These are phyloP conservation scores for Proterorhinus semilunaris DNA, from an alignment of 2,113 vertebrate genomes.

Conservation along the genomic window DNA sequence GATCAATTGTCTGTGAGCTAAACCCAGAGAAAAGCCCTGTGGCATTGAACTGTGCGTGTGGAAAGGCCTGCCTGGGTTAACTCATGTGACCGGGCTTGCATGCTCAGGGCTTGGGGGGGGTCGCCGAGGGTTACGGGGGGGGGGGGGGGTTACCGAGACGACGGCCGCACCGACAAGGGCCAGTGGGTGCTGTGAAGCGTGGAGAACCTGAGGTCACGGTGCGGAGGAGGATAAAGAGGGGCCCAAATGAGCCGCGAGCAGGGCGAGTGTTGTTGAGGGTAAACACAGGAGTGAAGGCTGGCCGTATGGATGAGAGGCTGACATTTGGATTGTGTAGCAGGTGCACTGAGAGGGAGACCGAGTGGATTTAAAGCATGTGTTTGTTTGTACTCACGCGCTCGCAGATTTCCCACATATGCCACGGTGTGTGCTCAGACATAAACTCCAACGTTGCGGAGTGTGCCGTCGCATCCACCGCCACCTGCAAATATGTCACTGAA, in stretches of 20 bases:
- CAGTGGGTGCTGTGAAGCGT: conserved; percentile 37
- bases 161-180: conserved; percentile 17
- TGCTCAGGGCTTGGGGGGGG: conserved; percentile 2
- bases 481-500: conserved; percentile 7
- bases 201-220: conserved; percentile 17
- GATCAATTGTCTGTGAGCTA: conserved; percentile 44
- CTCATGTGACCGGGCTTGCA: conserved; percentile 48
- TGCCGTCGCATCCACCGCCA: conserved; percentile 12
- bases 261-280: conserved; percentile 8
- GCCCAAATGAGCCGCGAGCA: conserved; percentile 21
- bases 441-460: conserved; percentile 7
- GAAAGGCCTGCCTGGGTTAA: conserved; percentile 33
- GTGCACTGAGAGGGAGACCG: conserved; percentile 18
- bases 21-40: conserved; percentile 15
- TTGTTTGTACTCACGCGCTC: conserved; percentile 32
- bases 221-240: conserved; percentile 34
- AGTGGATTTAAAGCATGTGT: conserved; percentile 12
- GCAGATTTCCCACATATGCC: conserved; percentile 16
- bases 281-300: conserved; percentile 16
- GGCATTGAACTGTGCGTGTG: conserved; percentile 29
- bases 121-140: neutral
- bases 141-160: conserved; percentile 19
- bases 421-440: conserved; percentile 34
- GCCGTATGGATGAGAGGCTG: conserved; percentile 10
- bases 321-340: conserved; percentile 25